Base-by-base conservation (phyloP, 2,888 invertebrate genomes). In the Apamea epomidion region DNA sequence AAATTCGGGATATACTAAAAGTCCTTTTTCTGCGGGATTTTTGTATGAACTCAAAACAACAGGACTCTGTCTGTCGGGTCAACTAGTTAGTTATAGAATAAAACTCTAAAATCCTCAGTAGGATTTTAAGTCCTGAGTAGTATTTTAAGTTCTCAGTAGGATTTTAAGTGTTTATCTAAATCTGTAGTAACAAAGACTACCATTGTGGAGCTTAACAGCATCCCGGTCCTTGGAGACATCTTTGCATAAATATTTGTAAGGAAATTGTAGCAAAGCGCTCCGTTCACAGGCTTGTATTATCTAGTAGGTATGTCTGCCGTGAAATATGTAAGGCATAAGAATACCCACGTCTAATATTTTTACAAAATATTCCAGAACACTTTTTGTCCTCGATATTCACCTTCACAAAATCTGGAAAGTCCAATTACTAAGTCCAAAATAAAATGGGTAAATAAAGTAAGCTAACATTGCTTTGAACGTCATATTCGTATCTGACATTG, bases 191-290 rank as follows among this genome's bases (percentile, higher is more conserved):
- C 87, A 87, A 78, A 85, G 78, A 78, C 74, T 64, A 16, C 74
- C 54, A 82, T 80, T 84, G 69, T 74, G 68, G 65, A 78, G 77
- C 74, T 83, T 70, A 76, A 74, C 67, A 80, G 51, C 73, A 37
- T 29, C 62, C 29, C 16, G 16, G 21, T 72, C 82, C 79, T 82
- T 82, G 72, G 87, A 83, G 85, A 83, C 72, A 81, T 68, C 70
- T 80, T 84, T 42, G 62, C 83, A 76, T 85, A 87, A 80, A 87
- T 87, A 87, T 88, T 74, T 83, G 74, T 75, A 85, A 85, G n/a
- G 18, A 37, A 65, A 64, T 75, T 37, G 45, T 75, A 37, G 29
- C 29, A n/a, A 68, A 73, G 75, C 37, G 68, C 21, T 42, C 48
- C 32, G 48, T 68, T 67, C 54, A 37, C 84, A 51, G 16, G 16